A percentile compares a stretch with the other conserved stretches of the same genome.
phyloP scores from a whole-genome alignment of 2,113 vertebrate genomes.

The Coracopsis vasa region DNA sequence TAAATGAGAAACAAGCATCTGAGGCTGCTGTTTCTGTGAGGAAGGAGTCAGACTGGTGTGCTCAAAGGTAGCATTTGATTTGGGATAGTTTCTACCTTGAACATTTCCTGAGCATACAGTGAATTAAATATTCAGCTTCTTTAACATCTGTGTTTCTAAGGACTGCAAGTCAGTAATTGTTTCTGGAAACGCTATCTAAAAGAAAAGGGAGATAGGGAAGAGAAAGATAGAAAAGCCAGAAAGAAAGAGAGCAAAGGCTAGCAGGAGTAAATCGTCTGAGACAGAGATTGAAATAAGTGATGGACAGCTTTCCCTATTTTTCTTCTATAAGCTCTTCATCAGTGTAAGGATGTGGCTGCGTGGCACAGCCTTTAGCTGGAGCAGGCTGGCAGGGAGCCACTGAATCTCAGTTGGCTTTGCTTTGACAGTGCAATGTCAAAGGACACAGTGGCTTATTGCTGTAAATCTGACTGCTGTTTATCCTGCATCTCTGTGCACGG shows the following conservation, averaged over 20 bases:
- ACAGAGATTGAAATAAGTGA: not conserved
- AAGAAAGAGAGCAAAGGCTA: not conserved
- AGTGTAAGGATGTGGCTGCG: slow-evolving; percentile 5
- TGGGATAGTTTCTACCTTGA: not conserved
- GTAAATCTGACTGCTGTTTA: slow-evolving; percentile 61
- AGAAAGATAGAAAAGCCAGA: not conserved
- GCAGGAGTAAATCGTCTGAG: not conserved
- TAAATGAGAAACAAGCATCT: not conserved
- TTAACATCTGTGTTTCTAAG: rapidly evolving
- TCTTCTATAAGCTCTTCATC: slow-evolving; percentile 29
- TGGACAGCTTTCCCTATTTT: not conserved
- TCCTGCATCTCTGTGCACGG: not conserved
- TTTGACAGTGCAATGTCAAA: slow-evolving; percentile 48
- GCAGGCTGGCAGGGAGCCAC: slow-evolving; percentile 43
- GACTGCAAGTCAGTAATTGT: not conserved
- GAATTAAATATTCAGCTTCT: not conserved
- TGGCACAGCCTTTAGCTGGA: slow-evolving; percentile 52
- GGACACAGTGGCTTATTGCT: not conserved
- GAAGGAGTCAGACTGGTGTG: not conserved
- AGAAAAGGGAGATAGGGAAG: not conserved
- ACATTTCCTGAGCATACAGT: not conserved
- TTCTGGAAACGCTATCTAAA: not conserved
- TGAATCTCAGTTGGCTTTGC: not conserved
- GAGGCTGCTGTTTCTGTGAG: not conserved
- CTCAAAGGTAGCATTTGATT: not conserved